These are phyloP conservation scores for Allobates femoralis DNA, from an alignment of 2,797 vertebrate species.

Conservation along the genomic window DNA sequence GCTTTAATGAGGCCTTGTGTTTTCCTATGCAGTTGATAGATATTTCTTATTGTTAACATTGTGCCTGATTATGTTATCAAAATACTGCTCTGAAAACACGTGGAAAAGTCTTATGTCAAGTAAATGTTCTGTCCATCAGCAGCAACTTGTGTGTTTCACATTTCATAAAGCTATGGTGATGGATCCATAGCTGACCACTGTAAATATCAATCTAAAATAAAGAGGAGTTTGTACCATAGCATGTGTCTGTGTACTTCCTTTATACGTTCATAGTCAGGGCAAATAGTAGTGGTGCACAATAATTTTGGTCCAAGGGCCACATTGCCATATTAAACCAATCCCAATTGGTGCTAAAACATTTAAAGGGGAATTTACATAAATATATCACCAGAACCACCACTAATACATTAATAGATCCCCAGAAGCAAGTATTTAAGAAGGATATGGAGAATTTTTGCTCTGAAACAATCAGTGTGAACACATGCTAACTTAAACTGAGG, in stretches of 20 bases:
- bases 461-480: no score
- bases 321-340: no score
- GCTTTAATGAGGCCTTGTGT: constrained; percentile 47
- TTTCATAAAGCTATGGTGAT: neutral
- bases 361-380: no score
- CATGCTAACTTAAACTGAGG: no score
- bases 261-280: no score
- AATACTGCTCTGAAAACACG: constrained; percentile 1
- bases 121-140: neutral
- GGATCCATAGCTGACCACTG: neutral
- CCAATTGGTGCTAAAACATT: no score
- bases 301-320: no score
- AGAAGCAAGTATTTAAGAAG: no score
- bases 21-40: constrained; percentile 45
- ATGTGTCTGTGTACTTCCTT: neutral
- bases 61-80: constrained; percentile 35
- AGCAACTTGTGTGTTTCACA: neutral
- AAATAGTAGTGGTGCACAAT: no score
- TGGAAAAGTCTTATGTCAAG: constrained; percentile 8
- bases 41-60: neutral
- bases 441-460: no score
- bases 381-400: no score
- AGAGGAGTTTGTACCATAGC: neutral
- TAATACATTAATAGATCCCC: no score
- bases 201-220: constrained; percentile 48